These are phyloP conservation scores for Diadema setosum DNA, from an alignment of 35 echinoderm and acorn worm species.

Conservation along the genomic window DNA sequence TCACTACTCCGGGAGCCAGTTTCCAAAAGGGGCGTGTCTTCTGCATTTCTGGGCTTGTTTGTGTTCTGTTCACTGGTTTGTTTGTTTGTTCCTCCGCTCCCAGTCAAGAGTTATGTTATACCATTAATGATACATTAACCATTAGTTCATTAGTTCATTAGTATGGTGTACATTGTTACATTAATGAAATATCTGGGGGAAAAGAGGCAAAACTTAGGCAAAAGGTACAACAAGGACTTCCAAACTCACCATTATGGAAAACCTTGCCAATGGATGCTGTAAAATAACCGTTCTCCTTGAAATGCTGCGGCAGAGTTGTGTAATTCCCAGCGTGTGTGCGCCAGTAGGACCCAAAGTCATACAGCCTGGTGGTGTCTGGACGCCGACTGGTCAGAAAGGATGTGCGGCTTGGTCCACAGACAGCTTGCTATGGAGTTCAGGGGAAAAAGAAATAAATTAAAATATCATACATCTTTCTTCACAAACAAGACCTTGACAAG, in stretches of 20 bases:
- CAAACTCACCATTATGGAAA: slow-evolving; percentile 72
- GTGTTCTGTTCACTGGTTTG: background rate
- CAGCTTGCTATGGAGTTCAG: slow-evolving; percentile 99
- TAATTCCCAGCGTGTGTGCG: slow-evolving; percentile 66
- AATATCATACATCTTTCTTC: too few relatives aligned
- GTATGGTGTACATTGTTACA: background rate
- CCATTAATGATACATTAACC: background rate
- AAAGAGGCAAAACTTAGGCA: background rate
- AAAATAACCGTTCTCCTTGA: slow-evolving; percentile 91
- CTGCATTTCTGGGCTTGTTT: too few relatives aligned
- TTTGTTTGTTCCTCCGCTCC: too few relatives aligned
- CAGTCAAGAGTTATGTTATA: background rate
- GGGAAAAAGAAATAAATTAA: too few relatives aligned
- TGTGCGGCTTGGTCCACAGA: slow-evolving; percentile 87
- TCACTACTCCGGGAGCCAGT: too few relatives aligned
- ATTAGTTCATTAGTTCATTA: background rate
- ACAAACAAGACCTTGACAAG: too few relatives aligned
- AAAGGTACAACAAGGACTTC: background rate
- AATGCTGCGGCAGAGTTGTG: slow-evolving; percentile 87
- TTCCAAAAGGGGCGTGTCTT: too few relatives aligned
- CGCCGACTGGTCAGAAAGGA: slow-evolving; percentile 89
- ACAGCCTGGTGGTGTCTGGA: slow-evolving; percentile 82
- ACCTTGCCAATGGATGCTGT: slow-evolving; percentile 81
- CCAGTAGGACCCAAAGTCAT: slow-evolving; percentile 87
- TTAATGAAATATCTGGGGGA: background rate